phyloP scores from a whole-genome alignment of 2,888 invertebrate genomes.

The Hemithea aestivaria region DNA sequence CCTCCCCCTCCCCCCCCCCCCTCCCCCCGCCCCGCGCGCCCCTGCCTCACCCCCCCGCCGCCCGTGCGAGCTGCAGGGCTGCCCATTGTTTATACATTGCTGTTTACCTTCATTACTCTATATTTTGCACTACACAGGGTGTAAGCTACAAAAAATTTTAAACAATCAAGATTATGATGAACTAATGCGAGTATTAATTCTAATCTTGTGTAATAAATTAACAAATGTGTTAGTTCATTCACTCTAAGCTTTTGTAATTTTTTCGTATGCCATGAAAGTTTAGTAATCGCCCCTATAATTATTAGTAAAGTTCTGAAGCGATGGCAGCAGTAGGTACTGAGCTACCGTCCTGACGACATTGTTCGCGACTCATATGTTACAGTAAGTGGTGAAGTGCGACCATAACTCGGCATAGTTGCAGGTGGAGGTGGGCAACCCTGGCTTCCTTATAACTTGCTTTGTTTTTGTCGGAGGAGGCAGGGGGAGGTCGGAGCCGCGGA shows the following conservation, averaged over 20 bases:
- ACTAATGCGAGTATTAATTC: too few species aligned
- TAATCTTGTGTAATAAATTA: too few species aligned
- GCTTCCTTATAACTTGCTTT: constrained; percentile 58
- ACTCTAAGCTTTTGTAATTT: too few species aligned
- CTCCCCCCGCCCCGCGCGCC: constrained; percentile 8
- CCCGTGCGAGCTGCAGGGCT: constrained; percentile 36
- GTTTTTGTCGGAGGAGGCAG: constrained; percentile 46
- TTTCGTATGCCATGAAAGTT: too few species aligned
- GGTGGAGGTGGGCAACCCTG: constrained; percentile 43
- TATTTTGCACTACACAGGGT: too few species aligned
- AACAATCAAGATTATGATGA: too few species aligned
- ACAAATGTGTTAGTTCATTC: too few species aligned
- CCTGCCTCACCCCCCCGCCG: neutral
- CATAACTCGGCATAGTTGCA: constrained; percentile 40
- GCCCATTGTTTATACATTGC: constrained; percentile 18
- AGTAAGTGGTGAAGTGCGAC: constrained; percentile 33
- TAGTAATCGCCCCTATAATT: too few species aligned
- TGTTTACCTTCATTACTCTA: constrained; percentile 1
- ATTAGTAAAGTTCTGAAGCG: too few species aligned
- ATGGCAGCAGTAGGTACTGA: too few species aligned
- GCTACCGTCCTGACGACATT: too few species aligned
- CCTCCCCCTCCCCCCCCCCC: constrained; percentile 33
- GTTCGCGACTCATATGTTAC: constrained; percentile 6
- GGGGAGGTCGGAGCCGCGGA: constrained; percentile 29
- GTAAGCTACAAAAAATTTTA: neutral